Conservation (phyloP, 2,797 vertebrate species). For the Sebastes miniatus region DNA sequence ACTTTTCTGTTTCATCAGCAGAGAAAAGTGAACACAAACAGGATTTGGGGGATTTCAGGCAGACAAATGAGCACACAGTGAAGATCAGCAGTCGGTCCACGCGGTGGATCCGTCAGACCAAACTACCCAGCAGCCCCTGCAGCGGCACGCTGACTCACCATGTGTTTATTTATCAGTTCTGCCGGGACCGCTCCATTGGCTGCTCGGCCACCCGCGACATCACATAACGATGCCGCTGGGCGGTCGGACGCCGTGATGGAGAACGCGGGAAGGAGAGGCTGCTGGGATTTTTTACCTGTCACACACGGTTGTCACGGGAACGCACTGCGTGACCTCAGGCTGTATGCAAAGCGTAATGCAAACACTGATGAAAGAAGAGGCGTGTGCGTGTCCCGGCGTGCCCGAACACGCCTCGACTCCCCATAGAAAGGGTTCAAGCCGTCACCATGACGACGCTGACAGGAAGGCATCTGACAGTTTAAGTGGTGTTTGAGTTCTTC, state of each 20-base stretch:
- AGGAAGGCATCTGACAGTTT: constrained; percentile 12
- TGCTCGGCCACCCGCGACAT: constrained; percentile 49
- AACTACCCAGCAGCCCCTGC: constrained; percentile 59
- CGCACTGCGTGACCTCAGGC: constrained; percentile 44
- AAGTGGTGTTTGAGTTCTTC: constrained; percentile 26
- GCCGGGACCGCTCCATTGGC: constrained; percentile 38
- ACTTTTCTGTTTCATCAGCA: neutral
- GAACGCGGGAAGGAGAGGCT: neutral
- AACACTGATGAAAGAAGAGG: constrained; percentile 33
- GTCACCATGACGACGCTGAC: constrained; percentile 29
- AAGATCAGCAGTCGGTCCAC: constrained; percentile 23
- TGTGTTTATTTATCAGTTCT: constrained; percentile 61
- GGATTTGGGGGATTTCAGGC: constrained; percentile 13
- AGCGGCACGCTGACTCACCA: constrained; percentile 23
- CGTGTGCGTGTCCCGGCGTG: constrained; percentile 28
- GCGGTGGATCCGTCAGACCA: constrained; percentile 21
- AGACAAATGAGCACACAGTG: constrained; percentile 18
- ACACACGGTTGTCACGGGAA: constrained; percentile 27
- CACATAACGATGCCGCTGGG: constrained; percentile 23
- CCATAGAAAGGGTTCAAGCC: neutral
- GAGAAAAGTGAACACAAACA: neutral
- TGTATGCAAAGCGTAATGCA: constrained; percentile 67
- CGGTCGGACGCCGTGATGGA: neutral
- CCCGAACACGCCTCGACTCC: constrained; percentile 32
- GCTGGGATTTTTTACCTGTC: neutral